Evolutionary conservation across 2,888 invertebrate genomes (phyloP), one percentile per base, ranked within the genome.

Genomic region (Phalera bucephala): DNA sequence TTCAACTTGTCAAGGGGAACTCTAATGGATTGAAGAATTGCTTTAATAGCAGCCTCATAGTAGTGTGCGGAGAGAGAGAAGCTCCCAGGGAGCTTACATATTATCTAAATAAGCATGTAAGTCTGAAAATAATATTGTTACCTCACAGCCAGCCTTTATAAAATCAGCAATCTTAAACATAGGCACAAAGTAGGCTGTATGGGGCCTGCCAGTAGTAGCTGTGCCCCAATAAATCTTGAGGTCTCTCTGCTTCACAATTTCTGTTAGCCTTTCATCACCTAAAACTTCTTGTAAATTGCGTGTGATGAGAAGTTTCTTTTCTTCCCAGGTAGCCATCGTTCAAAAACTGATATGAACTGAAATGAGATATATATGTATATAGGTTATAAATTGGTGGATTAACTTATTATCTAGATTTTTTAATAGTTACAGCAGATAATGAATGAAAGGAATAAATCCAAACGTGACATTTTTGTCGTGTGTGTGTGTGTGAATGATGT

Each of bases 141-240:
- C 97, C 91, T 98, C 97, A 80, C 97, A 96, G 10, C 97, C 99
- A 33, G 99, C 98, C 73, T 94, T 94, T 12, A 99, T 90, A 71
- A 99, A 99, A 71, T 99, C 99, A 0, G 96, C 99, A 63, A 99
- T 95, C 89, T 99, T 99, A 0, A 96, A 95, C 96, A 99, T 99
- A 0, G 99, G 99, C 1, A 99, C 98, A 85, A 99, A 99, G 84
- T 99, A 99, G 9, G 99, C 99, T 14, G 99, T 95, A 91, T 99
- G 99, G 14, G 99, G 99, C 64, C 95, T 96, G 2, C 99, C 99
- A 1, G 99, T 99, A 0, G 99, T 99, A 0, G 99, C 99, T 12
- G 99, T 99, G 28, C 99, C 99, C 99, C 99, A 99, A 79, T 99
- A 99, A 4, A 99, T 91, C 83, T 95, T 96, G n/a, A 98, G 70